Conservation (phyloP, 2,888 invertebrate species). For the Iphiclides podalirius region DNA sequence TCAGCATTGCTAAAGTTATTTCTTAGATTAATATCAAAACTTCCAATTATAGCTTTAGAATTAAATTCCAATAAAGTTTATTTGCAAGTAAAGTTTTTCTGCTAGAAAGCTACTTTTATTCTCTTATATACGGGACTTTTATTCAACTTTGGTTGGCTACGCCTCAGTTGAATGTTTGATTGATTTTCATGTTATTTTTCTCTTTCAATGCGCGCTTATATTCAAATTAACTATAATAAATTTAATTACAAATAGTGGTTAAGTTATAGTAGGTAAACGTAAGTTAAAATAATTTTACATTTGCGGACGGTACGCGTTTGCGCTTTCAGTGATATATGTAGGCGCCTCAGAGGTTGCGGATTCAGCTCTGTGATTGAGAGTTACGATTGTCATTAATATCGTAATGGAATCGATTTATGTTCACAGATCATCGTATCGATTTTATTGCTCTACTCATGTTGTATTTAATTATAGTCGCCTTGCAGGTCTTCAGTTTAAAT, state of each 20-base stretch:
- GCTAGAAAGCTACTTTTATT: too few species aligned
- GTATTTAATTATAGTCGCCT: slow-evolving; percentile 50
- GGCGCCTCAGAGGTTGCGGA: slow-evolving; percentile 48
- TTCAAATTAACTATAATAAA: too few species aligned
- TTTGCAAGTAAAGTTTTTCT: not conserved
- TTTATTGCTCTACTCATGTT: slow-evolving; percentile 49
- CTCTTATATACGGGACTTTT: too few species aligned
- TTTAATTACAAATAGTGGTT: too few species aligned
- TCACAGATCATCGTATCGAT: slow-evolving; percentile 55
- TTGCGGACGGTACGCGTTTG: slow-evolving; percentile 33
- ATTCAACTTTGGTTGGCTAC: too few species aligned
- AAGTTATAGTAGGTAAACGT: too few species aligned
- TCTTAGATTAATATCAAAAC: too few species aligned
- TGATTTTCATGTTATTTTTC: too few species aligned
- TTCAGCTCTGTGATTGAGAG: slow-evolving; percentile 60
- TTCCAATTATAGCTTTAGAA: too few species aligned
- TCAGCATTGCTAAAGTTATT: slow-evolving; percentile 2
- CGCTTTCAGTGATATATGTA: slow-evolving; percentile 32
- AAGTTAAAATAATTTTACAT: too few species aligned
- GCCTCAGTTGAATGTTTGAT: too few species aligned
- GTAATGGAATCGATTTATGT: slow-evolving; percentile 68
- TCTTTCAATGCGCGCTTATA: too few species aligned
- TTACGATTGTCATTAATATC: slow-evolving; percentile 70
- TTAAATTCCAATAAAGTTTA: not conserved
- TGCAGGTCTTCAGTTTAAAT: slow-evolving; percentile 41